Percentiles rank a stretch among this genome's conserved stretches.
phyloP scores from a whole-genome alignment of 2,113 vertebrate genomes.

The Psilopogon haemacephalus region DNA sequence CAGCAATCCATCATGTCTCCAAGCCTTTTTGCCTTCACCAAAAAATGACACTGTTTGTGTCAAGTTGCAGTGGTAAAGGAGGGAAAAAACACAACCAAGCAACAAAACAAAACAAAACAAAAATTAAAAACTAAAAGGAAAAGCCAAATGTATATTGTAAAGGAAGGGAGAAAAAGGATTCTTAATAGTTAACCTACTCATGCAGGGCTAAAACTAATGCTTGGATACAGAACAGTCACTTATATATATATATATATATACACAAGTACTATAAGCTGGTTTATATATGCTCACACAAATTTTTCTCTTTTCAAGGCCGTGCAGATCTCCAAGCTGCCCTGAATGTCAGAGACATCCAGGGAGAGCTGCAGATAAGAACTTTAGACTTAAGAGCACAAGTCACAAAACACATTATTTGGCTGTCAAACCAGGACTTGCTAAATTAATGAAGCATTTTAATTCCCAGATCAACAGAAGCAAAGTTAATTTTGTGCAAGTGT shows the following conservation, averaged over 20 bases:
- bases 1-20: background rate
- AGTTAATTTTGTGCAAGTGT: slow-evolving; percentile 71
- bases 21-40: background rate
- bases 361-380: slow-evolving; percentile 23
- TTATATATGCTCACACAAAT: rapidly evolving
- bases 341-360: background rate
- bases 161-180: background rate
- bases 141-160: background rate
- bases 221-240: background rate
- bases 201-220: background rate
- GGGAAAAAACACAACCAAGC: background rate
- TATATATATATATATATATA: background rate
- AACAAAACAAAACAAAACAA: no score
- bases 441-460: slow-evolving; percentile 73
- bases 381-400: slow-evolving; percentile 51
- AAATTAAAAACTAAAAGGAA: background rate
- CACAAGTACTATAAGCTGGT: no score
- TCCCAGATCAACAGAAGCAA: slow-evolving; percentile 71
- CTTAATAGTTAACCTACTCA: background rate
- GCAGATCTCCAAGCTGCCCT: background rate
- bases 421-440: slow-evolving; percentile 70
- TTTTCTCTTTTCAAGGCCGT: background rate
- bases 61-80: background rate
- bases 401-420: slow-evolving; percentile 67
- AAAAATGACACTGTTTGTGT: rapidly evolving